Evolutionary conservation across 2,797 vertebrate species (phyloP).

Genomic region (Ispidina picta): DNA sequence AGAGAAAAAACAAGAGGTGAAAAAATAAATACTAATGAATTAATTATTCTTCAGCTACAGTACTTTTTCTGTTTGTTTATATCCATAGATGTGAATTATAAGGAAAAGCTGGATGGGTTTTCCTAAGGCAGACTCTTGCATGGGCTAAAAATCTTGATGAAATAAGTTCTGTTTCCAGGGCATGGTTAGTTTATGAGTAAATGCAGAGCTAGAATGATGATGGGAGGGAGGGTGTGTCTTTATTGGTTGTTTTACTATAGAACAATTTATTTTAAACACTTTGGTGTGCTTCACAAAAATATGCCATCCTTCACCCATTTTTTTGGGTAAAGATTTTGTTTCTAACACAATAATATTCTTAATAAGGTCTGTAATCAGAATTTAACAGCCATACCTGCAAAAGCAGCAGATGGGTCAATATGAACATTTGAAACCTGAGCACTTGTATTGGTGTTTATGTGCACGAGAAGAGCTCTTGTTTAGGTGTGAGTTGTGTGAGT

Average conservation of each 20-base stretch:
- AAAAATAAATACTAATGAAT: background rate
- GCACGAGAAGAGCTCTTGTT: constrained; percentile 27
- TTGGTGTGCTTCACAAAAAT: background rate
- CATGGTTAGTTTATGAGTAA: background rate
- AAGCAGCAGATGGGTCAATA: background rate
- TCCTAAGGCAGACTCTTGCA: background rate
- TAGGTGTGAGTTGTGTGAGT: constrained; percentile 64
- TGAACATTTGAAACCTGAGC: background rate
- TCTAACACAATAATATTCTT: background rate
- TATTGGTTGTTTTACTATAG: background rate
- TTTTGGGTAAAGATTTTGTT: background rate
- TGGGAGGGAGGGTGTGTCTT: accelerated
- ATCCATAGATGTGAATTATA: background rate
- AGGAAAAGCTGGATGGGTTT: background rate
- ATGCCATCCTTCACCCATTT: background rate
- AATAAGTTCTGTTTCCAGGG: background rate
- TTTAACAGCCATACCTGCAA: background rate
- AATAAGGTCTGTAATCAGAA: background rate
- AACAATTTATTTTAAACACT: background rate
- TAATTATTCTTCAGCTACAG: background rate
- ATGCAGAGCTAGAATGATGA: background rate
- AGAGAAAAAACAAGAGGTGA: background rate
- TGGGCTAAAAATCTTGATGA: background rate
- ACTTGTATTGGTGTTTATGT: background rate
- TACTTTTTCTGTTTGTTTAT: background rate